Base-by-base conservation (phyloP, 2,888 invertebrate species). In the Eutolmus rufibarbis region DNA sequence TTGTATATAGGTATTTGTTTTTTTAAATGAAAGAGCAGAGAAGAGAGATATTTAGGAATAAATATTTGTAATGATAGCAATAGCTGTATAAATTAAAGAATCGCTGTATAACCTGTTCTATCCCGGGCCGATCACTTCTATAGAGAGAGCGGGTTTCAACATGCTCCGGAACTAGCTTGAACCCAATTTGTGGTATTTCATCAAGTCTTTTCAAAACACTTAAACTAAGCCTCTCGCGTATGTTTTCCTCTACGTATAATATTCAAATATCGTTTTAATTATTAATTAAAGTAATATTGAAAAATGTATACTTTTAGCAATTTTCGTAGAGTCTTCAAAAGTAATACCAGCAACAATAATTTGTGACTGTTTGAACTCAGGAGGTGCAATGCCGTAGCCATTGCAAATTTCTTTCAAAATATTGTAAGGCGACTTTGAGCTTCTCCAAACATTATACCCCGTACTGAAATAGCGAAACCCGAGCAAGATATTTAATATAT, bases 71-170 rank as follows among this genome's bases (percentile, higher is more conserved):
- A 40, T 12, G 40, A 5, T 40, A 37, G 37, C 12, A 40, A 40
- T 12, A 40, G 40, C 2, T 40, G 40, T 4, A 40, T 34, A 43
- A 43, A 43, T 12, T 43, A 43, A 43, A 12, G 12, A 43, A 43
- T 43, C 9, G 2, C 12, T 43, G 12, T 43, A 43, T 12, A 19
- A 96, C 96, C 93, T 96, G 95, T 90, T 95, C 95, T 37, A 96
- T 94, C 43, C 96, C 96, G 0, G 96, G 96, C 90, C 95, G 95
- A 43, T 95, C 94, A 0, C 95, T 94, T 90, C 96, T 95, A 91
- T 94, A 96, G 16, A 99, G 94, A 0, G 96, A 94, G 86, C 98
- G 94, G 0, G 97, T 96, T 92, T 99, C 98, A 7, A 99, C 96
- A 92, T 99, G 98, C 91, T 99, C 98, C 0, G 97, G 97, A 0